phyloP scores from a whole-genome alignment of 2,888 invertebrate species.

The Caenorhabditis becei region DNA sequence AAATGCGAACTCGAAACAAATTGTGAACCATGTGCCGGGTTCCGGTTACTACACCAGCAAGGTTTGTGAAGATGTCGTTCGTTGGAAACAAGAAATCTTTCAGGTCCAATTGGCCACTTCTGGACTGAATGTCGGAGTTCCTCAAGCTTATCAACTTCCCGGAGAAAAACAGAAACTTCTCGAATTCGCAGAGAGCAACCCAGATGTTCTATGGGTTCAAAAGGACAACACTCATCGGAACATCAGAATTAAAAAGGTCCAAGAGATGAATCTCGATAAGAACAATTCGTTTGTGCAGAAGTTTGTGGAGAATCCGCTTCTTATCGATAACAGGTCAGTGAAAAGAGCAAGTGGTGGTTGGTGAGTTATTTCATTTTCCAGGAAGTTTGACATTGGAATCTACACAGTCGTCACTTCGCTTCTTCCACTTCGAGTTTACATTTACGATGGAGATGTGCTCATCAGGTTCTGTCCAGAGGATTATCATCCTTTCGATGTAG shows the following conservation, averaged over 20 bases:
- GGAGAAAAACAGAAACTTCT: conserved; percentile 86
- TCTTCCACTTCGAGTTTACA: conserved; percentile 91
- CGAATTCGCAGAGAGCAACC: conserved; percentile 83
- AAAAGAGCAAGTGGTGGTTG: not conserved
- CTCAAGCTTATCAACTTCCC: conserved; percentile 92
- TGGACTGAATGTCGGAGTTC: conserved; percentile 88
- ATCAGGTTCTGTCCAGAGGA: conserved; percentile 90
- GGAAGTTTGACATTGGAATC: conserved; percentile 96
- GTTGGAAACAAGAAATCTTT: not conserved
- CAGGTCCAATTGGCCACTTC: conserved; percentile 88
- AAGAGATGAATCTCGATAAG: conserved; percentile 87
- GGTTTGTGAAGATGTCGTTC: conserved; percentile 83
- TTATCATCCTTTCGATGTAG: conserved; percentile 92
- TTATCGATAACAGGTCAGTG: conserved; percentile 90
- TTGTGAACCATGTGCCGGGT: conserved; percentile 94
- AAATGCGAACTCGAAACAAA: conserved; percentile 87
- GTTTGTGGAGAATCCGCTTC: conserved; percentile 90
- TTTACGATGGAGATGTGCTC: conserved; percentile 92
- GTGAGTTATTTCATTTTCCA: conserved; percentile 72
- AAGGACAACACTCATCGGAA: conserved; percentile 92
- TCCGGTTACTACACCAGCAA: conserved; percentile 95
- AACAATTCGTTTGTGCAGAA: conserved; percentile 92
- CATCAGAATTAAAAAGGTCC: conserved; percentile 87
- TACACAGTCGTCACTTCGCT: conserved; percentile 94
- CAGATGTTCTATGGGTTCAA: conserved; percentile 89